Base-by-base conservation (phyloP, 92 coral and sea anemone species). In the Zoanthus gigantus region DNA sequence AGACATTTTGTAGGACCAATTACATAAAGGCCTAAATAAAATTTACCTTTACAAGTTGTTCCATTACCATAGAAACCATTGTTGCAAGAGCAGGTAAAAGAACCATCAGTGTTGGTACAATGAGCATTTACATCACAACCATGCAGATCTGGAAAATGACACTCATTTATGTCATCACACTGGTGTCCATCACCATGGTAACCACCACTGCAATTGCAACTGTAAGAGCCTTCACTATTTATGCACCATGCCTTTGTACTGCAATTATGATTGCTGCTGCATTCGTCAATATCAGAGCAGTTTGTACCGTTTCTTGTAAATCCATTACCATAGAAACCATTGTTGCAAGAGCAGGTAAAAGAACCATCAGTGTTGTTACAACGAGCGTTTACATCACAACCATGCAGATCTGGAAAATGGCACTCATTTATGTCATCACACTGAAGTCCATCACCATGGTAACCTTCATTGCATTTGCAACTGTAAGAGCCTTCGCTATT, bases 301-400 rank as follows among this genome's bases (percentile, higher is more conserved):
- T 48, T 32, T 17, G 9, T 44, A 10, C 73, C 84, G 71, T 79
- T 61, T 14, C 84, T 72, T 58, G 57, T 45, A 65, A 34, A 63
- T 23, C 23, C 84, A 23, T 37, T 37, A 37, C 42, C 42, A 37
- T 2, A 2, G 72, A n/a, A 66, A 79, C 84, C 84, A 44, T 53
- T 44, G 4, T 34, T n/a, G 17, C 84, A 79, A 42, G 84, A 44
- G 42, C 84, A 79, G 12, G 73, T 61, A n/a, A 79, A 79, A 37
- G 84, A 79, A 28, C 84, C 84, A 9, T 10, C 7, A 2, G 74
- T 79, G 74, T 79, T 79, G 84, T 72, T 61, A 31, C 84, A 79
- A 73, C 4, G 2, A 8, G 37, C 84, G 42, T 79, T 61, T 56
- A n/a, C 72, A 30, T 60, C 57, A 44, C 84, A 79, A 56, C 6